These are phyloP conservation scores for Galeopsomyia nigrocyanea DNA, from an alignment of 2,888 invertebrate species.

Conservation along the genomic window DNA sequence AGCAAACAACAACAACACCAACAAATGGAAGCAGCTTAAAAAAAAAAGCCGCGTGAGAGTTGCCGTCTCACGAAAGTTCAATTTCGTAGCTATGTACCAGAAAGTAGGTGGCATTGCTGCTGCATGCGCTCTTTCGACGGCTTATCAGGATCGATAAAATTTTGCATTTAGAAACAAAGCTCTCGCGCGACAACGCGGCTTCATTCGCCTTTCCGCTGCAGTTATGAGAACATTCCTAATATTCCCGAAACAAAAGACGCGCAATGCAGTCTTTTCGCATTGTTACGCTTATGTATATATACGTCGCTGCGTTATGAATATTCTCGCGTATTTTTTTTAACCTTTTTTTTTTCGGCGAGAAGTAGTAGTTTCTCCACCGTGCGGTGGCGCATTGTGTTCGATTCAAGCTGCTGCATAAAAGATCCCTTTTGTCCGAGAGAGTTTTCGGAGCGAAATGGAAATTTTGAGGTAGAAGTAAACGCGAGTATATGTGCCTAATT, in stretches of 20 bases:
- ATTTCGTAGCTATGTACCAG: no score
- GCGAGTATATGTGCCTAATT: no score
- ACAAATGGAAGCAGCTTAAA: no score
- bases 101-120: no score
- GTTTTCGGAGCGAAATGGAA: neutral
- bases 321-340: neutral
- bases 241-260: constrained; percentile 34
- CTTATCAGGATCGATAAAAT: constrained; percentile 15
- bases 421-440: neutral
- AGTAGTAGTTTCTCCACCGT: no score
- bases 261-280: constrained; percentile 23
- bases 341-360: neutral
- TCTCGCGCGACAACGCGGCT: neutral
- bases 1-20: no score
- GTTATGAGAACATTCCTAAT: constrained; percentile 38
- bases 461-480: neutral
- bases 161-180: constrained; percentile 25
- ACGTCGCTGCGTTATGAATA: constrained; percentile 29
- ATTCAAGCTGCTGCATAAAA: no score
- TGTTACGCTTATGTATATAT: constrained; percentile 21
- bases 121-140: neutral
- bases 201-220: neutral
- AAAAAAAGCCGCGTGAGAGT: no score
- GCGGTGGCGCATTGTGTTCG: no score
- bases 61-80: no score